Percentiles rank a stretch among this genome's conserved stretches.
Evolutionary conservation across 2,797 vertebrate species (phyloP).

Genomic region (Remorina albescens): DNA sequence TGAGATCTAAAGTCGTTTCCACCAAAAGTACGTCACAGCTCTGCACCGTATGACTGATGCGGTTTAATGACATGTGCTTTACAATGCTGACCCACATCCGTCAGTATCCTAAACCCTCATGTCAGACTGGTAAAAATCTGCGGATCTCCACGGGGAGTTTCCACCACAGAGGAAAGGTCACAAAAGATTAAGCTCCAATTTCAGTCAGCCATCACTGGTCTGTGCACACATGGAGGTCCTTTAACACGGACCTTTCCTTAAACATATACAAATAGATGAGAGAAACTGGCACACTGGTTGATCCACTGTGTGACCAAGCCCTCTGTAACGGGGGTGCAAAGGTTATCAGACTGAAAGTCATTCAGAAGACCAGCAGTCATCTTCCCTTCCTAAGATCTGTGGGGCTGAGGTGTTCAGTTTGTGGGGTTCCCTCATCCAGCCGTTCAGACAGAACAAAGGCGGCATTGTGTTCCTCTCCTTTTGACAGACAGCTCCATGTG

Average conservation of each 20-base stretch:
- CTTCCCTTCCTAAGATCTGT: background rate
- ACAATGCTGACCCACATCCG: constrained; percentile 15
- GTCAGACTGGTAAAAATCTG: constrained; percentile 35
- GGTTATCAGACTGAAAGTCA: background rate
- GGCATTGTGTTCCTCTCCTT: constrained; percentile 59
- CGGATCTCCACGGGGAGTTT: constrained; percentile 47
- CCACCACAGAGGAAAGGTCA: constrained; percentile 64
- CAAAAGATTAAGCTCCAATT: constrained; percentile 55
- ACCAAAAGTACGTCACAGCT: background rate
- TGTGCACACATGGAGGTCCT: background rate
- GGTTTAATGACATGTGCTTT: constrained; percentile 16
- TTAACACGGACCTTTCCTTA: background rate
- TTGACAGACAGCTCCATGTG: constrained; percentile 84
- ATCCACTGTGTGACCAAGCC: background rate
- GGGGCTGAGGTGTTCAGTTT: background rate
- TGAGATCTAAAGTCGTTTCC: background rate
- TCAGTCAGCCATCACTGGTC: constrained; percentile 33
- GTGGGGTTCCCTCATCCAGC: constrained; percentile 37
- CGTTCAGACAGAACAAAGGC: constrained; percentile 48
- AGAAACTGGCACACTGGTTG: background rate
- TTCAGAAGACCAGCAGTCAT: constrained; percentile 4
- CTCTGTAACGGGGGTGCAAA: background rate
- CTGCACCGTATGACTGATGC: background rate
- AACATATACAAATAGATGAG: background rate
- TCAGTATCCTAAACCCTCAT: constrained; percentile 31